A percentile compares a stretch with the other conserved stretches of the same genome.
Evolutionary conservation across 2,113 vertebrate genomes (phyloP).

Genomic region (Agelaius phoeniceus): DNA sequence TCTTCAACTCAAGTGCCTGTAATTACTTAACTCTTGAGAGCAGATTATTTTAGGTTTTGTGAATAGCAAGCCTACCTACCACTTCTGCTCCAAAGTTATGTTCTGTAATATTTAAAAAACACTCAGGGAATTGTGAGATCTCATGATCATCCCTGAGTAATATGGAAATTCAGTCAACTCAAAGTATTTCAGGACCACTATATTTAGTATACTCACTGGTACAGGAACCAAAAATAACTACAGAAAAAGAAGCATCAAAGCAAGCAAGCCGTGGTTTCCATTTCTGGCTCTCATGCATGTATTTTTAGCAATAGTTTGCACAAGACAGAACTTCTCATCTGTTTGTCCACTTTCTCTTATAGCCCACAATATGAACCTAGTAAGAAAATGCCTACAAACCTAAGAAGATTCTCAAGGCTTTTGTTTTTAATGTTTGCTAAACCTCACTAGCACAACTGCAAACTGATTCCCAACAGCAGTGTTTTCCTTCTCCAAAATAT

Average conservation of each 20-base stretch:
- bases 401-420: background rate
- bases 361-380: background rate
- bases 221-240: background rate
- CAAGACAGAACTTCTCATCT: background rate
- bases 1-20: background rate
- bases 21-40: background rate
- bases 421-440: background rate
- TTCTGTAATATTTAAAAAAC: background rate
- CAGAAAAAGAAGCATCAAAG: background rate
- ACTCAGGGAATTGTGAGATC: background rate
- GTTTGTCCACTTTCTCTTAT: background rate
- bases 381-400: background rate
- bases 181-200: background rate
- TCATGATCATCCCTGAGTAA: constrained; percentile 7
- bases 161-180: background rate
- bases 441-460: background rate
- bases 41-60: background rate
- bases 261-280: background rate
- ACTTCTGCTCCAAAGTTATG: background rate
- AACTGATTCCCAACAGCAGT: background rate
- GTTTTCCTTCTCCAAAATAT: background rate
- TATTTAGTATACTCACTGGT: background rate
- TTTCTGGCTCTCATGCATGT: background rate
- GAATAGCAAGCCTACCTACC: background rate
- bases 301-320: background rate